phyloP scores from a whole-genome alignment of 2,888 invertebrate genomes.

The Cylindroiulus punctatus region DNA sequence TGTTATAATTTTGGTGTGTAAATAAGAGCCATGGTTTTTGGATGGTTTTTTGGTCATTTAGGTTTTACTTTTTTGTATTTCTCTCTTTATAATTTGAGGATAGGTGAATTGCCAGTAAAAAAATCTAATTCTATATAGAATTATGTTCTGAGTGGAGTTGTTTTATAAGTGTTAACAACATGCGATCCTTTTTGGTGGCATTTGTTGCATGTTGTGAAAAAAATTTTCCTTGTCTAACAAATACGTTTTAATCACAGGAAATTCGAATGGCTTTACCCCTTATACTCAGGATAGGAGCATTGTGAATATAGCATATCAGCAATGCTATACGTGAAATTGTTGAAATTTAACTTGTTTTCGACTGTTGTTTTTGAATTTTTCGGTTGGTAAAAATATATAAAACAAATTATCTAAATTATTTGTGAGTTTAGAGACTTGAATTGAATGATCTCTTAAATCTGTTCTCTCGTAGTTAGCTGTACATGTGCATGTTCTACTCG shows the following conservation, averaged over 20 bases:
- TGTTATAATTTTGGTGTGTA: slow-evolving; percentile 14
- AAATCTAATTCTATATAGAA: background rate
- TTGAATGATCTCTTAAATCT: background rate
- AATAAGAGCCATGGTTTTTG: background rate
- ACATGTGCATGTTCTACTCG: background rate
- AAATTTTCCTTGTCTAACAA: background rate
- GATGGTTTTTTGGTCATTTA: background rate
- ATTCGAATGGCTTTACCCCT: background rate
- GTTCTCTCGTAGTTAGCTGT: background rate
- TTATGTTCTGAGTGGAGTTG: background rate
- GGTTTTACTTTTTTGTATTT: background rate
- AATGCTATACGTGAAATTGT: background rate
- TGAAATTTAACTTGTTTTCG: background rate
- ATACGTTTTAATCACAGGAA: background rate
- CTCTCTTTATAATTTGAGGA: background rate
- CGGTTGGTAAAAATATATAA: too few relatives aligned
- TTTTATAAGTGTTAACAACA: background rate
- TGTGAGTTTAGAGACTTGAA: too few relatives aligned
- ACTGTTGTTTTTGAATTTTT: too few relatives aligned
- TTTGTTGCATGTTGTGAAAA: background rate
- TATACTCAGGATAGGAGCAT: slow-evolving; percentile 7
- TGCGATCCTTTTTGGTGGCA: background rate
- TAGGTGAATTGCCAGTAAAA: background rate
- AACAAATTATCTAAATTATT: too few relatives aligned
- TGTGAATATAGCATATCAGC: background rate